Conservation (phyloP, 2,888 invertebrate species). For the Macrophya alboannulata region DNA sequence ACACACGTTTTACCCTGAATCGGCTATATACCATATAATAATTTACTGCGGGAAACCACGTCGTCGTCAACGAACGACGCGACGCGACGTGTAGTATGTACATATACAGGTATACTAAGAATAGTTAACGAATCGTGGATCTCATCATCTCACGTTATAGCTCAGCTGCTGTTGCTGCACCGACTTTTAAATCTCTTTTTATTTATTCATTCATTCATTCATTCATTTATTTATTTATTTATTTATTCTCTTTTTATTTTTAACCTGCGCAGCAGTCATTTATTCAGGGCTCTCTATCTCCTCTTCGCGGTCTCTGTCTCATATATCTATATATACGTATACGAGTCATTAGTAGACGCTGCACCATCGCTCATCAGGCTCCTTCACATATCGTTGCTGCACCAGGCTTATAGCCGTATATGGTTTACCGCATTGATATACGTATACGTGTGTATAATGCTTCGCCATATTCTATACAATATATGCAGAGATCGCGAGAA, state of each 20-base stretch:
- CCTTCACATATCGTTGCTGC: slow-evolving; percentile 7
- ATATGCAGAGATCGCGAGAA: not conserved
- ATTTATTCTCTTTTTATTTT: slow-evolving; percentile 5
- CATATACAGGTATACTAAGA: not conserved
- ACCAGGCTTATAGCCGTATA: not conserved
- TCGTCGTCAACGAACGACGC: not conserved
- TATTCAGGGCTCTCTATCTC: slow-evolving; percentile 28
- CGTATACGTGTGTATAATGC: not conserved
- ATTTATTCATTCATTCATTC: not conserved
- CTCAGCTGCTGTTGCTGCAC: not conserved
- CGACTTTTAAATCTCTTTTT: not conserved
- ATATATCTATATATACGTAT: not conserved
- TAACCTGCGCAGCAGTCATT: slow-evolving; percentile 21
- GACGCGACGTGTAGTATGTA: not conserved
- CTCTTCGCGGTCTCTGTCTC: not conserved
- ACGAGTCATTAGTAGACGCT: slow-evolving; percentile 37
- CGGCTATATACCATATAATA: not conserved
- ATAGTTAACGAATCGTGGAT: slow-evolving; percentile 10
- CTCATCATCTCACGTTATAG: not conserved
- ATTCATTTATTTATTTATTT: not conserved
- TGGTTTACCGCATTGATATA: slow-evolving; percentile 29
- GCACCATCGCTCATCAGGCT: slow-evolving; percentile 27
- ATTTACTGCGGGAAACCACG: not conserved
- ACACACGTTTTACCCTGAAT: not conserved
- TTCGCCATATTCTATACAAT: not conserved